These are phyloP conservation scores for Haliclona indistincta DNA, from an alignment of 37 sponge, comb jelly and placozoan genomes.

Conservation along the genomic window DNA sequence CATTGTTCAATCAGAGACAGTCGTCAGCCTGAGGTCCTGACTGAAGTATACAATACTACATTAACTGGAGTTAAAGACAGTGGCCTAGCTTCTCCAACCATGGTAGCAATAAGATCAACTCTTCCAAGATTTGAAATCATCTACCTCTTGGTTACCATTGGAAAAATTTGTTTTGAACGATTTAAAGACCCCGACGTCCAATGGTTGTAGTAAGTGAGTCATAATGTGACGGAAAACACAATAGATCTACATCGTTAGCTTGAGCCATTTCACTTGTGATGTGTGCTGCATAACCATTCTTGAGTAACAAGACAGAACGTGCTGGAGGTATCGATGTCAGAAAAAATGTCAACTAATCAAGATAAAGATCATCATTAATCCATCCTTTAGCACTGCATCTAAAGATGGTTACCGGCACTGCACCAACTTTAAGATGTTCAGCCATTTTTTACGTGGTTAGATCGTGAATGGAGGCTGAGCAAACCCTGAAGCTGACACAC, in stretches of 20 bases:
- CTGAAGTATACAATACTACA: no score
- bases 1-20: no score
- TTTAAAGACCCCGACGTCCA: conserved; percentile 57
- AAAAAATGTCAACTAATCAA: conserved; percentile 52
- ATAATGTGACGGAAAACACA: conserved; percentile 53
- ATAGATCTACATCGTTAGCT: conserved; percentile 43
- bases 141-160: no score
- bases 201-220: conserved; percentile 56
- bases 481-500: conserved; percentile 46
- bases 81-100: no score
- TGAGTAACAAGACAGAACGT: conserved; percentile 24
- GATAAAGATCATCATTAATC: conserved; percentile 22
- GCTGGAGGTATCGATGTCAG: conserved; percentile 15
- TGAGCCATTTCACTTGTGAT: conserved; percentile 30
- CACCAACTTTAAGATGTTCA: conserved; percentile 18
- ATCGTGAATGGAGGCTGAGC: conserved; percentile 42
- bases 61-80: no score
- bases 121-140: no score
- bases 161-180: conserved; percentile 38
- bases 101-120: no score
- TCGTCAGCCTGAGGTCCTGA: no score
- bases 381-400: conserved; percentile 22
- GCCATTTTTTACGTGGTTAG: conserved; percentile 32
- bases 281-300: conserved; percentile 56
- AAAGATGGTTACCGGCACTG: conserved; percentile 34